Evolutionary conservation across 2,888 invertebrate genomes (phyloP).

Genomic region (Watsonalla binaria): DNA sequence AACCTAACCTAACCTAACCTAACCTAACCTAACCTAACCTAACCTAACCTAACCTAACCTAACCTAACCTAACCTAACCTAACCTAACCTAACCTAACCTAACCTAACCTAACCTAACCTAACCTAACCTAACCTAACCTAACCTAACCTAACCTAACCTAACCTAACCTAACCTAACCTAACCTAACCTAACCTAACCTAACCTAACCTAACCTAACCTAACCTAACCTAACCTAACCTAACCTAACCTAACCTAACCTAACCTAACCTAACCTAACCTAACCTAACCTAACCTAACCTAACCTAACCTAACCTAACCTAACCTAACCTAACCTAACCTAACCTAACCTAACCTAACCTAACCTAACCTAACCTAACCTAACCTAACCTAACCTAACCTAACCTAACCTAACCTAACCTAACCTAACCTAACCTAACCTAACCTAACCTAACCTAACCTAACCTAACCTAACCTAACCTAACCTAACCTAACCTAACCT

Average conservation of each 20-base stretch:
- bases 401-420: not conserved
- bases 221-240: not conserved
- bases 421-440: not conserved
- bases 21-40: constrained; percentile 7
- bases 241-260: not conserved
- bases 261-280: not conserved
- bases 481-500: not conserved
- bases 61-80: constrained; percentile 11
- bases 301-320: not conserved
- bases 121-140: not conserved
- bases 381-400: not conserved
- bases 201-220: not conserved
- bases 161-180: not conserved
- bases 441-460: not conserved
- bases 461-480: not conserved
- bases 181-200: not conserved
- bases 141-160: not conserved
- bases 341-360: not conserved
- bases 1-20: constrained; percentile 6
- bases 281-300: not conserved
- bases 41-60: constrained; percentile 5
- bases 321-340: not conserved
- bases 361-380: not conserved
- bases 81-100: constrained; percentile 9
- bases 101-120: not conserved